Base-by-base conservation (phyloP, 2,888 invertebrate species). In the Drosophila testacea region DNA sequence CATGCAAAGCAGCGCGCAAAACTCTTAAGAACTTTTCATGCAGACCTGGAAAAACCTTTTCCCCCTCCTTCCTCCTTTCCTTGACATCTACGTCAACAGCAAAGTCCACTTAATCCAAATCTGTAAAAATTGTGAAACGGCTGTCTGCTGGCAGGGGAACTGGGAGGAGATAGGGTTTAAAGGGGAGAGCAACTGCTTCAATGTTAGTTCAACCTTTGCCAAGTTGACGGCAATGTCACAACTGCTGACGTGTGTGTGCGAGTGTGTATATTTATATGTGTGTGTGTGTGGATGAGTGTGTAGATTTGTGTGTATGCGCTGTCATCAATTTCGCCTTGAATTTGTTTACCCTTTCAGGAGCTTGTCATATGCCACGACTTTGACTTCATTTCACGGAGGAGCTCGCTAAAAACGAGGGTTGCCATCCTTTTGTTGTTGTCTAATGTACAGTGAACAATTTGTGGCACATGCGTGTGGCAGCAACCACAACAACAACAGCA, bases 71-170 rank as follows among this genome's bases (percentile, higher is more conserved):
- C 10, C 7, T 30, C 32, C 32, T 6, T 38, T 16, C 11, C 59
- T 64, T 59, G 64, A 59, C 64, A 57, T 59, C 68, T 38, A 61
- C 76, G 85, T 85, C 83, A 67, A 88, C 83, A 83, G 83, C 85
- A 85, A 83, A 88, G 83, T 83, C 83, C 85, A 83, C 84, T 84
- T 84, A 84, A 84, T 89, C 89, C 89, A 73, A 88, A 85, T 87
- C 88, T 77, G 85, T 84, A 85, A 89, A 85, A 89, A 85, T 77
- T 79, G 82, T 75, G 16, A 32, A 32, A 32, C 32, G 32, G 7
- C 46, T n/a, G 56, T 46, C 42, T 27, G 52, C 11, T 32, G 28
- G 9, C 27, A 10, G 32, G 16, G 47, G 34, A 3, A 22, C 5
- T 7, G 27, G 28, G 9, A 30, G 11, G 27, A 10, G 44, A 11